Conservation (phyloP, 2,888 invertebrate species). For the Nowickia ferox region DNA sequence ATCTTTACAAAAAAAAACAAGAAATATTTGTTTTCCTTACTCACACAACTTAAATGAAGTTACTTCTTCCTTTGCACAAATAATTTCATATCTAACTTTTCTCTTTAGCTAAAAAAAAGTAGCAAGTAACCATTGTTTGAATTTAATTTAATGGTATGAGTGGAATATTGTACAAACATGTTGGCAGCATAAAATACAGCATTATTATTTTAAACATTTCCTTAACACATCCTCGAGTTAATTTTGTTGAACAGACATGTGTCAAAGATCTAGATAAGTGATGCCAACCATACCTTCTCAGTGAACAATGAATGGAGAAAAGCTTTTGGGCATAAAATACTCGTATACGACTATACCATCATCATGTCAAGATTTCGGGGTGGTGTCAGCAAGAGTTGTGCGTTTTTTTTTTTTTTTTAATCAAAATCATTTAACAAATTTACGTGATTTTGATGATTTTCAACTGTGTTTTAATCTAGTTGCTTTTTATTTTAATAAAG, state of each 20-base stretch:
- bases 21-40: background rate
- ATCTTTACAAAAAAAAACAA: background rate
- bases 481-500: conserved; percentile 52
- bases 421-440: conserved; percentile 69
- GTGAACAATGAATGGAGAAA: background rate
- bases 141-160: background rate
- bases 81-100: background rate
- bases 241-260: conserved; percentile 70
- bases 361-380: conserved; percentile 41
- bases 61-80: conserved; percentile 6
- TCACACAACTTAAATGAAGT: conserved; percentile 4
- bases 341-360: conserved; percentile 15
- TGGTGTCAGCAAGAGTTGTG: background rate
- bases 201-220: conserved; percentile 59
- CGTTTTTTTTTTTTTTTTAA: conserved; percentile 32
- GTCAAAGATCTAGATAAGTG: conserved; percentile 73
- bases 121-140: background rate
- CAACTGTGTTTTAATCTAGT: conserved; percentile 44
- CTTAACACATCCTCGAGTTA: conserved; percentile 60
- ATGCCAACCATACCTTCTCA: conserved; percentile 13
- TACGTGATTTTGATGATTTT: conserved; percentile 68
- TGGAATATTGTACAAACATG: background rate
- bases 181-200: conserved; percentile 27
- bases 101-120: background rate
- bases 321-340: conserved; percentile 45